Base-by-base conservation (phyloP, 2,888 invertebrate species). In the Agrypnus murinus region DNA sequence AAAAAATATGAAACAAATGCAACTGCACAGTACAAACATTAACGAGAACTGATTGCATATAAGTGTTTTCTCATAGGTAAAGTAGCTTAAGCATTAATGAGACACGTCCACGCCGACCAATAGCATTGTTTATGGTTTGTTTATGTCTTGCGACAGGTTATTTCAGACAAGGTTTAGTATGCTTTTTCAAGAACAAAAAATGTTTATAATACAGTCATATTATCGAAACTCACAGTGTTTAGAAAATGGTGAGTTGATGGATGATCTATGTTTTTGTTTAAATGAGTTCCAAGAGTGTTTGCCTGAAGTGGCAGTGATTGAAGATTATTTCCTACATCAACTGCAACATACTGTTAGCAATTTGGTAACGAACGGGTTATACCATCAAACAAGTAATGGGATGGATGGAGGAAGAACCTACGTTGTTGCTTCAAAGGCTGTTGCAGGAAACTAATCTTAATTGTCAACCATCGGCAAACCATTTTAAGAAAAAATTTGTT, bases 371-470 rank as follows among this genome's bases (percentile, higher is more conserved):
- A 40, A 40, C 40, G 10, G 40, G n/a, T 40, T 9, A 40, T 40
- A 40, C 40, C 40, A 40, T 40, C 7, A 12, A 10, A n/a, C 40
- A 40, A 40, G 40, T 40, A 40, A 40, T 3, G 40, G n/a, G 40
- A n/a, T 12, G 40, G 40, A 40, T 7, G 40, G 10, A 40, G 40
- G 40, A 40, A 40, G 40, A 40, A 40, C 4, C 40, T 40, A 40
- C 40, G 40, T 40, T 40, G 40, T 40, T 12, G 40, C 40, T 40
- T 40, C 40, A 40, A 40, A 40, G 7, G 40, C 40, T 40, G 2
- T 40, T 12, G 40, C n/a, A 10, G 10, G n/a, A 40, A 4, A 6
- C 6, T 3, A 40, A 40, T 40, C 40, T 40, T 40, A 40, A 12
- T n/a, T 10, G n/a, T 40, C 10, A 12, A 9, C 8, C 5, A 40